Evolutionary conservation across 2,888 invertebrate species (phyloP), one percentile per base, ranked within the genome.

Genomic region (Gastracanthus pulcherrimus): DNA sequence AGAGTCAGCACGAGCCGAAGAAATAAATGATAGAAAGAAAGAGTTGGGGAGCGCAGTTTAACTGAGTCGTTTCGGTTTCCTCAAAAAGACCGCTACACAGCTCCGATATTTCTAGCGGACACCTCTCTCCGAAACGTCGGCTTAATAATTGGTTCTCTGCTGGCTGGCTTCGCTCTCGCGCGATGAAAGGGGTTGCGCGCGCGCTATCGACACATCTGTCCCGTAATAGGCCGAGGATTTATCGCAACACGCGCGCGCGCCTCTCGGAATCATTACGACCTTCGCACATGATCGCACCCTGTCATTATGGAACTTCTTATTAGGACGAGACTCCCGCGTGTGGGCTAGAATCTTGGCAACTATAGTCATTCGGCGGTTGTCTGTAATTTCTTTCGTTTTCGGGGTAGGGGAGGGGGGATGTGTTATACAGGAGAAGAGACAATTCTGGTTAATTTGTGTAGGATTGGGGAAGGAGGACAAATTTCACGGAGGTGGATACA

Each of bases 121-220:
- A 78, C 79, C 79, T 76, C 48, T n/a, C n/a, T 41, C n/a, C 51
- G 55, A 26, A 26, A 13, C 34, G 9, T 19, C n/a, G 26, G 36
- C 19, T 60, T 79, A 79, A 82, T 82, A 69, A 82, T 82, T 75
- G 82, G 78, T 66, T 70, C 62, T 69, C 60, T 41, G 62, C 23
- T n/a, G 55, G 55, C 19, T 69, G 16, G 29, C n/a, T 51, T 34
- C 48, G 55, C 55, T 51, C 2, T n/a, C 55, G 29, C 5, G 6
- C 60, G 80, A 69, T 34, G 83, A 77, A 85, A 84, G 84, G 84
- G 85, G 86, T 85, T 84, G 84, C 70, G 82, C 84, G 83, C 80
- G 62, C n/a, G 66, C 62, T 88, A 89, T 89, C 89, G 88, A 87
- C 88, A 87, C 90, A 90, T 90, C 90, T 90, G 90, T 90, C 89